phyloP scores from a whole-genome alignment of 2,113 vertebrate species.

The Uria lomvia region DNA sequence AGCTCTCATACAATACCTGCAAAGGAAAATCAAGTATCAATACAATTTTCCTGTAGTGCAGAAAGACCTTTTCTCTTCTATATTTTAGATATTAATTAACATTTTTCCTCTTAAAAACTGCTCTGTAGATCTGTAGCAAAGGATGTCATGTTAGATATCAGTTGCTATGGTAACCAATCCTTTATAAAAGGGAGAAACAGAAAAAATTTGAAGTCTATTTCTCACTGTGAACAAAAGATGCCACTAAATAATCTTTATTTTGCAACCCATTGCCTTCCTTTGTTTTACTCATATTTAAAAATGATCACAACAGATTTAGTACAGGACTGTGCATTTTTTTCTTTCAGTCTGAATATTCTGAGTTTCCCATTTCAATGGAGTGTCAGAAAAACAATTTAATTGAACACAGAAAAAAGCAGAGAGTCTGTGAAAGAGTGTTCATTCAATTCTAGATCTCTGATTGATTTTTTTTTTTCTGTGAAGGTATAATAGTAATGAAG shows the following conservation, averaged over 20 bases:
- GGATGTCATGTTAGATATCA: background rate
- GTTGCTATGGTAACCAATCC: constrained; percentile 50
- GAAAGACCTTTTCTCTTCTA: background rate
- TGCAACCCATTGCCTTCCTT: background rate
- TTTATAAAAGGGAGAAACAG: background rate
- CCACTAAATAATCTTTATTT: background rate
- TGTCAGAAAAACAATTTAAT: background rate
- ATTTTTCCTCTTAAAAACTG: background rate
- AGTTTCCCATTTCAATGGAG: background rate
- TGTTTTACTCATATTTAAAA: background rate
- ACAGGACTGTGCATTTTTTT: background rate
- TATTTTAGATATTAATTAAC: background rate
- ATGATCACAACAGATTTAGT: background rate
- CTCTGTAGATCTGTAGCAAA: background rate
- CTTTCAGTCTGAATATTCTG: background rate
- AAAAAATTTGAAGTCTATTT: background rate
- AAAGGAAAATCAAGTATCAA: background rate
- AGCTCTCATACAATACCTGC: fast-evolving
- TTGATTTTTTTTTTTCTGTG: background rate
- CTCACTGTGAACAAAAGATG: background rate
- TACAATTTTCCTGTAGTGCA: background rate
- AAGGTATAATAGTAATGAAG: background rate
- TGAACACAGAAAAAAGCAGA: background rate
- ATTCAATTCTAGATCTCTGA: background rate
- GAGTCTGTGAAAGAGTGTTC: background rate